Evolutionary conservation across 1,140 invertebrate genomes (phyloP), one percentile per base, ranked within the genome.

Genomic region (Lasaia peninsularis): DNA sequence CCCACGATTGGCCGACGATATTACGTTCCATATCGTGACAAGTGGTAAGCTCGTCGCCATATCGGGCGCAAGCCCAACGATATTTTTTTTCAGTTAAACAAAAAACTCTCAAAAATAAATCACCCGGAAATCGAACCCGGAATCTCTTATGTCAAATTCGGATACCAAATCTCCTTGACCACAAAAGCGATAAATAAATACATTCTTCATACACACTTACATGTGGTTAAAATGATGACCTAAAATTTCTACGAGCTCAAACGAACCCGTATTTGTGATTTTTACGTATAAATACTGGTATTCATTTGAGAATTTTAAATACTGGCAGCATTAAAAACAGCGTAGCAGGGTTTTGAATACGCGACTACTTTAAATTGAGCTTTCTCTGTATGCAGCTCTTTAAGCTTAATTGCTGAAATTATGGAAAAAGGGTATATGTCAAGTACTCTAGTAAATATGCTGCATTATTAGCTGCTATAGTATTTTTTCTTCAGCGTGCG

Each of bases 391-490:
- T 44, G 37, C 12, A 20, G 16, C 12, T 40, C 14, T 20, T 6
- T 44, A 18, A 16, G 37, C 18, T 44, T 44, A 44, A 44, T 44
- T 18, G 37, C 37, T 44, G 14, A 44, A 44, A 44, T 44, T 44
- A 44, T 44, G 37, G 8, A 20, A 44, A 44, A 40, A 9, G 37
- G 11, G 37, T 44, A 20, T 44, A 44, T 44, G 37, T 44, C 37
- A 44, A 44, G 37, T 44, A 12, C 37, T 44, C 37, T 44, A 18
- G 16, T 18, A 40, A 40, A 2, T 0, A 20, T 1, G 11, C 35
- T 40, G 37, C 37, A 44, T 44, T 28, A 28, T 28, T 20, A 20
- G 16, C 37, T 10, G 16, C 37, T 14, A 10, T 10, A 14, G 37
- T 16, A 44, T 18, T 44, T 44, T 44, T 20, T 16, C 9, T 11